Evolutionary conservation across 2,113 vertebrate species (phyloP).

Genomic region (Xyrauchen texanus): DNA sequence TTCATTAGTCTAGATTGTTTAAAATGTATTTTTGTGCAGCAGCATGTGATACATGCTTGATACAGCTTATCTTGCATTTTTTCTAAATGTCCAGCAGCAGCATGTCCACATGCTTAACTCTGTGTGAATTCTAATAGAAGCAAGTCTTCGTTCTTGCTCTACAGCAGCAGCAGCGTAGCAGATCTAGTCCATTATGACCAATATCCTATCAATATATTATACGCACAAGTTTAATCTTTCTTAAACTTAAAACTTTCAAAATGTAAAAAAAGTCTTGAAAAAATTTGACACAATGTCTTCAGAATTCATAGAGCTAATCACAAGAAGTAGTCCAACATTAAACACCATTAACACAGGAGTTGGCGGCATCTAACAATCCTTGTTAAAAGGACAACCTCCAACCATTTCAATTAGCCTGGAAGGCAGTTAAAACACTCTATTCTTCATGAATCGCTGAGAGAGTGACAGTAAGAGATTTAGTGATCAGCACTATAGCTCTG

Average conservation of each 20-base stretch:
- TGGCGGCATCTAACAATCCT: conserved; percentile 70
- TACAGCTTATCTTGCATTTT: too few relatives aligned
- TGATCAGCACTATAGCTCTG: conserved; percentile 37
- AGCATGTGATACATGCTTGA: too few relatives aligned
- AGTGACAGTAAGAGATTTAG: conserved; percentile 22
- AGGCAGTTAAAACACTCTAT: conserved; percentile 64
- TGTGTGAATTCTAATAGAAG: too few relatives aligned
- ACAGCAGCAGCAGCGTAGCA: too few relatives aligned
- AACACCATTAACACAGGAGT: conserved; percentile 64
- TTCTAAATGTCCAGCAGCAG: too few relatives aligned
- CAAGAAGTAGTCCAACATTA: conserved; percentile 67
- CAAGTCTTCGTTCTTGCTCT: too few relatives aligned
- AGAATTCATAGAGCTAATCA: conserved; percentile 56
- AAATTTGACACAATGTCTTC: neutral
- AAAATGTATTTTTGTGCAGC: too few relatives aligned
- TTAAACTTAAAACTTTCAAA: neutral
- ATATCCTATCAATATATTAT: too few relatives aligned
- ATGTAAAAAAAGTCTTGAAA: conserved; percentile 2
- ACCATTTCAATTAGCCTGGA: conserved; percentile 80
- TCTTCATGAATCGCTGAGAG: conserved; percentile 24
- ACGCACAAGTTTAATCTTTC: too few relatives aligned
- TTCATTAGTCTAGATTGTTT: too few relatives aligned
- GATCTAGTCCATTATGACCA: too few relatives aligned
- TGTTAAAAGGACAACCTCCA: conserved; percentile 67
- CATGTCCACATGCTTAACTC: too few relatives aligned